Evolutionary conservation across 2,888 invertebrate species (phyloP), one percentile per base, ranked within the genome.

Genomic region (Leptinotarsa peninsularis): DNA sequence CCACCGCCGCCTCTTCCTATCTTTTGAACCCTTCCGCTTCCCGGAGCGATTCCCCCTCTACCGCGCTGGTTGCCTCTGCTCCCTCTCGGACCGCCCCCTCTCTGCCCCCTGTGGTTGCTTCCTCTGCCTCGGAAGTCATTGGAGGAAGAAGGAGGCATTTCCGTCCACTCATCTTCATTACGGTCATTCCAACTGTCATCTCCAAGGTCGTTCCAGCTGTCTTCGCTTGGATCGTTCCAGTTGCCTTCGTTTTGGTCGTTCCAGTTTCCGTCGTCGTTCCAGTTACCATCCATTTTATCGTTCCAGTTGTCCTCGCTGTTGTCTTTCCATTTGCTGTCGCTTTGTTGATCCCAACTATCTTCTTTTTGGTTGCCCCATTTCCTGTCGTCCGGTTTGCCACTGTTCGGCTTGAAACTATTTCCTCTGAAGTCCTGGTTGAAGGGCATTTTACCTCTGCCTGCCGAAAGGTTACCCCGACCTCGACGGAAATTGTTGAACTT

Each of bases 11-110:
- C 75, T n/a, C 68, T 54, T 49, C 33, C 54, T 13, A 54, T 54
- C 18, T 54, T 54, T 21, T 54, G 54, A 7, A 56, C 66, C 52
- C 43, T 68, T 72, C 50, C 74, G 43, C 10, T 43, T 63, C 67
- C 71, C 67, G 67, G 68, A 54, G 69, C 77, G 33, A 7, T 15
- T 23, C 67, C 67, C 52, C 66, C 79, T 33, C 88, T 87, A 10
- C 43, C 43, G 0, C 43, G 43, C 43, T 43, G 43, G 43, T 10
- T 43, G 43, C 43, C 43, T 43, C 43, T 43, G 43, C 43, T 60
- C 17, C 66, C 66, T 50, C 76, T 52, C 88, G 89, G 1, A 86
- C 88, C 27, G 85, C 88, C 43, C 83, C 56, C 56, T n/a, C 69
- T 54, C 17, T 43, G 43, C 10, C 43, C 67, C 23, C 73, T 70